These are phyloP conservation scores for Psococerastis gibbosa DNA, from an alignment of 2,888 invertebrate species.

Conservation along the genomic window DNA sequence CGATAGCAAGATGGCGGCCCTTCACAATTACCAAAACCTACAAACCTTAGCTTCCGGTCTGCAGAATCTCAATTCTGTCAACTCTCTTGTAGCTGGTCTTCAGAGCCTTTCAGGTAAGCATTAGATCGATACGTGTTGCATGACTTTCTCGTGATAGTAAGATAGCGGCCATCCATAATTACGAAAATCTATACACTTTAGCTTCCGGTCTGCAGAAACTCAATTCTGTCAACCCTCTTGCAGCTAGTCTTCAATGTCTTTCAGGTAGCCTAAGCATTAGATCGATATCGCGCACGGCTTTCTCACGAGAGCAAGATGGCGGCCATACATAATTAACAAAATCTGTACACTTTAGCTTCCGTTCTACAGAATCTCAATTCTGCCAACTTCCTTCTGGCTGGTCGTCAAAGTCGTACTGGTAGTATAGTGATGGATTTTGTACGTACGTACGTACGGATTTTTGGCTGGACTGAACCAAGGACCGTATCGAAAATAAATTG, in stretches of 20 bases:
- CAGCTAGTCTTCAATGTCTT: constrained; percentile 43
- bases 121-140: too few species aligned
- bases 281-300: too few species aligned
- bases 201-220: constrained; percentile 50
- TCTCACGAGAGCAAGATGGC: constrained; percentile 21
- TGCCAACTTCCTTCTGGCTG: constrained; percentile 36
- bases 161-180: constrained; percentile 33
- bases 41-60: constrained; percentile 63
- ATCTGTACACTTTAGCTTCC: constrained; percentile 61
- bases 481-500: too few species aligned
- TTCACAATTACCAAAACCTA: constrained; percentile 49
- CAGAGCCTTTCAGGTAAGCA: constrained; percentile 31
- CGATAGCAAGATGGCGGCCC: constrained; percentile 24
- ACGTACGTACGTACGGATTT: too few species aligned
- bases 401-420: constrained; percentile 36
- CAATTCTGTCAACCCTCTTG: constrained; percentile 33
- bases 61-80: constrained; percentile 37
- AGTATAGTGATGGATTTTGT: too few species aligned
- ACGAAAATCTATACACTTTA: constrained; percentile 62
- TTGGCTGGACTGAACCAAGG: too few species aligned
- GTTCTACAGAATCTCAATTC: constrained; percentile 44
- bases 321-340: constrained; percentile 42
- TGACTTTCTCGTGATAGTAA: constrained; percentile 7
- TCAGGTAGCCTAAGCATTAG: constrained; percentile 20
- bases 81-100: constrained; percentile 38